These are phyloP conservation scores for Odontomachus brunneus DNA, from an alignment of 1,140 invertebrate species.

Conservation along the genomic window DNA sequence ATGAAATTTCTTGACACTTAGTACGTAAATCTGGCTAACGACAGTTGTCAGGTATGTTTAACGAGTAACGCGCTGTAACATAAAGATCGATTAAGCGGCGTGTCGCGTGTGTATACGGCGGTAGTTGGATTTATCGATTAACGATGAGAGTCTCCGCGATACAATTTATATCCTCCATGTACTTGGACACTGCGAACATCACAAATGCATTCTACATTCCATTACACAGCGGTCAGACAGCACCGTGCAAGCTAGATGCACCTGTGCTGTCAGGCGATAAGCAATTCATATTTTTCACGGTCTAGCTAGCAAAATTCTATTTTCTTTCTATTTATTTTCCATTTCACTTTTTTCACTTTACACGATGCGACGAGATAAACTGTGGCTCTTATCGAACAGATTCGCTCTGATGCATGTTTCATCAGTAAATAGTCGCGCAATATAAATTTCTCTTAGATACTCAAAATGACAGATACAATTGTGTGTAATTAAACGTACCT, in stretches of 20 bases:
- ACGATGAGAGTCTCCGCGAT: constrained; percentile 42
- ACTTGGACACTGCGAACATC: constrained; percentile 57
- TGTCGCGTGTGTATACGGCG: not conserved
- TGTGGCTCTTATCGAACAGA: not conserved
- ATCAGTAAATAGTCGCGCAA: not conserved
- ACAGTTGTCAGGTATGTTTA: constrained; percentile 26
- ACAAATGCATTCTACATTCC: constrained; percentile 50
- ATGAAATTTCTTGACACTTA: not conserved
- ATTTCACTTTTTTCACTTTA: not conserved
- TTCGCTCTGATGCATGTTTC: not conserved
- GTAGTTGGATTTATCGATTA: constrained; percentile 56
- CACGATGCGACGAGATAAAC: not conserved
- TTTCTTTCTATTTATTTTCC: not conserved
- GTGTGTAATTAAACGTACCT: too few species aligned
- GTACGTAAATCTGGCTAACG: constrained; percentile 1
- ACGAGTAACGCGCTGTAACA: constrained; percentile 32
- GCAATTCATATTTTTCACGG: constrained; percentile 13
- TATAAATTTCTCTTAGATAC: too few species aligned
- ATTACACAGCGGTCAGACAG: not conserved
- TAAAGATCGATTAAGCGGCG: constrained; percentile 44
- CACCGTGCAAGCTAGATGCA: constrained; percentile 19
- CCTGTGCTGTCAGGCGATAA: not conserved
- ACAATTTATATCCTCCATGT: constrained; percentile 53
- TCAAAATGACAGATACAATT: too few species aligned
- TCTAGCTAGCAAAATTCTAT: not conserved